Base-by-base conservation (phyloP, 1,140 invertebrate species). In the Melanaphis sacchari region DNA sequence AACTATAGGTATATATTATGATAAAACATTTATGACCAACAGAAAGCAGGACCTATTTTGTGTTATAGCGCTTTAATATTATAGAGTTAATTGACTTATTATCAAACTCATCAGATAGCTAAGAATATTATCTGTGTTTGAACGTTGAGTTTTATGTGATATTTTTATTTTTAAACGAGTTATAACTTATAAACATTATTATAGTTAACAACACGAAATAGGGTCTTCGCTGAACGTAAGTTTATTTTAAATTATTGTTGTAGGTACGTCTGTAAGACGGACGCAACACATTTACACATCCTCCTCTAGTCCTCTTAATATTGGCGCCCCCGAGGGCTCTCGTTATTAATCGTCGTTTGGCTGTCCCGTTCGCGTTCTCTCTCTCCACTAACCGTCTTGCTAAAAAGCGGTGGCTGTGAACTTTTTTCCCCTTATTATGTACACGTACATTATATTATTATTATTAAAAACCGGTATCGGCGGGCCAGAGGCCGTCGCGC, bases 331-430 rank as follows among this genome's bases (percentile, higher is more conserved):
- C 59, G 59, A 76, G n/a, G 59, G 59, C 59, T 76, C 59, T 76
- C 59, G 31, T 76, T 76, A 59, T n/a, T 76, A 76, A 18, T n/a
- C 59, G 31, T 66, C 59, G 31, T 76, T n/a, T 31, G 59, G 59
- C 31, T 2, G 59, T n/a, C 59, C n/a, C 59, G 4, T 11, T 66
- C 11, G 11, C 8, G 26, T 5, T n/a, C 31, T n/a, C 59, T 66
- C 59, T 66, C 59, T 66, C 59, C 4, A 31, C 26, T 11, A 26
- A 31, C 59, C 31, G 59, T 66, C 59, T 66, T 31, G 59, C 59
- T 66, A 66, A 66, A 66, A 66, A 66, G 59, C 59, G 59, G 59
- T 66, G 59, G 59, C 59, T 66, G 59, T 66, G 59, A 66, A 66
- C 59, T 66, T 66, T 49, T 66, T 66, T 59, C 54, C 31, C 59